A percentile compares a stretch with the other conserved stretches of the same genome.
Conservation (phyloP, 2,888 invertebrate species). For the Mythimna impura region DNA sequence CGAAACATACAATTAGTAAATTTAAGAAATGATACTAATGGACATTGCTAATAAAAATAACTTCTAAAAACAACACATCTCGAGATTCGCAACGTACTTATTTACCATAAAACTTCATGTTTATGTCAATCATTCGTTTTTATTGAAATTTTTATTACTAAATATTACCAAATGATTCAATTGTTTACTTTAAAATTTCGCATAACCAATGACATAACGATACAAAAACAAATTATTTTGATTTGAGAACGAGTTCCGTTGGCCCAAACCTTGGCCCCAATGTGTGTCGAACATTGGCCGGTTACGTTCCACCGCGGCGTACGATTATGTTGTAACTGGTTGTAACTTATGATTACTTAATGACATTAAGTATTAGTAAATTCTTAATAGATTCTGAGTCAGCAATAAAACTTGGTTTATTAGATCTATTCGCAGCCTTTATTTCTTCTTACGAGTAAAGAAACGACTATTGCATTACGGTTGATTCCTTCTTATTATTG, state of each 20-base stretch:
- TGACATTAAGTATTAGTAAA: conserved; percentile 37
- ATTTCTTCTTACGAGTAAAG: not conserved
- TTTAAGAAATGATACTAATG: too few species aligned
- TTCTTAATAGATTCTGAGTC: conserved; percentile 28
- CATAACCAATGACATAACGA: conserved; percentile 40
- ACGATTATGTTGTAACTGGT: conserved; percentile 54
- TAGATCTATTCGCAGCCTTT: not conserved
- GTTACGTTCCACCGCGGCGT: conserved; percentile 19
- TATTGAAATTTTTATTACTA: conserved; percentile 2
- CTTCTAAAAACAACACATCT: not conserved
- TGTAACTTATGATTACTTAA: conserved; percentile 52
- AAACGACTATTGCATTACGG: not conserved
- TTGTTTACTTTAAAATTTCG: conserved; percentile 31
- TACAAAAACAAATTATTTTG: conserved; percentile 32
- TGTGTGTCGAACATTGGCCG: conserved; percentile 33
- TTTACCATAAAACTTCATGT: not conserved
- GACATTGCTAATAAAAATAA: not conserved
- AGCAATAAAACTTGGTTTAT: conserved; percentile 11
- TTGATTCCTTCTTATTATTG: not conserved
- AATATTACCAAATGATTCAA: conserved; percentile 25
- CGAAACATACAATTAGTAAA: too few species aligned
- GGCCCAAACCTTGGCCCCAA: conserved; percentile 59
- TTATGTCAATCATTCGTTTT: conserved; percentile 21
- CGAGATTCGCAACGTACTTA: not conserved
- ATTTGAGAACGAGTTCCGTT: conserved; percentile 43